Percentiles rank a stretch among this genome's conserved stretches.
Evolutionary conservation across 2,797 vertebrate genomes (phyloP).

Genomic region (Pseudomugil tenellus): DNA sequence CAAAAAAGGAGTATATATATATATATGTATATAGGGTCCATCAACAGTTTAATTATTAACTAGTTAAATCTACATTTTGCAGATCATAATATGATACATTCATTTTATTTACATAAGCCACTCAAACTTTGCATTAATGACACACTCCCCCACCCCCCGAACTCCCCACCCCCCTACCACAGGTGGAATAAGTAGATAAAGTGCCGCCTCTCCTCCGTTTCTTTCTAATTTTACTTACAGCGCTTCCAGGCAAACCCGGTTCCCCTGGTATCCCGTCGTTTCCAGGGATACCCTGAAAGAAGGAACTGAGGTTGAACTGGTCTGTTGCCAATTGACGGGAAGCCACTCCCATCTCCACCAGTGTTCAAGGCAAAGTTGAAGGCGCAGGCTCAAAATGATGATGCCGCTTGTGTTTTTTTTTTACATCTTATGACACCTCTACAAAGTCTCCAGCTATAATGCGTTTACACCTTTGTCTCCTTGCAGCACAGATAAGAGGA

Average conservation of each 20-base stretch:
- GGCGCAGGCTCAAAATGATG: constrained; percentile 28
- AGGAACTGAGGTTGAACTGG: constrained; percentile 87
- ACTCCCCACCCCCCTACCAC: no score
- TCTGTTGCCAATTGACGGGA: constrained; percentile 66
- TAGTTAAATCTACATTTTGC: no score
- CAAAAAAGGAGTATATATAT: no score
- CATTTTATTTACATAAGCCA: no score
- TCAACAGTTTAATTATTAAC: no score
- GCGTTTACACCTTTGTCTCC: constrained; percentile 60
- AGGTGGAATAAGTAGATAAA: constrained; percentile 20
- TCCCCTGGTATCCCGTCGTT: constrained; percentile 92
- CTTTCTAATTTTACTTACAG: constrained; percentile 87
- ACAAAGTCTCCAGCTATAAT: constrained; percentile 22
- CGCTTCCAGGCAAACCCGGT: constrained; percentile 86
- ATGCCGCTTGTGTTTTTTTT: constrained; percentile 41
- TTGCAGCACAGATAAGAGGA: constrained; percentile 46
- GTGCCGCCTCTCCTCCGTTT: constrained; percentile 57
- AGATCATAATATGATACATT: no score
- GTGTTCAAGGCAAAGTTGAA: constrained; percentile 64
- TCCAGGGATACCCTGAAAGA: constrained; percentile 93
- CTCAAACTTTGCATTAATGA: no score
- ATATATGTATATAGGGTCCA: no score
- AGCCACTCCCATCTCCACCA: constrained; percentile 79
- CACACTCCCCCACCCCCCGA: no score
- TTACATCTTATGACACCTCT: constrained; percentile 45